These are phyloP conservation scores for Lagopus muta DNA, from an alignment of 2,113 vertebrate species.

Conservation along the genomic window DNA sequence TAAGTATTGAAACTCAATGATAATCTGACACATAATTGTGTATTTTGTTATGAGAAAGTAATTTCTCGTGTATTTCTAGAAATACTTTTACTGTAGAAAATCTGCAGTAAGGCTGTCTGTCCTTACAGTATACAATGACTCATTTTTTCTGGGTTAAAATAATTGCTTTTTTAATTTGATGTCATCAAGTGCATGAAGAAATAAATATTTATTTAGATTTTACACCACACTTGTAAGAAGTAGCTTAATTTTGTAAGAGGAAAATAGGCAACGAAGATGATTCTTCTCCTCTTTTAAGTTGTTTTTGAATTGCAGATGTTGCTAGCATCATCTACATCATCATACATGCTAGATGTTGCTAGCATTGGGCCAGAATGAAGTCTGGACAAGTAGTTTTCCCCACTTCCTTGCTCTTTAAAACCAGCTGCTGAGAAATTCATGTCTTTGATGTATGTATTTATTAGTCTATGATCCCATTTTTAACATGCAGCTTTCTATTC, in stretches of 20 bases:
- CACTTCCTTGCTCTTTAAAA: constrained; percentile 69
- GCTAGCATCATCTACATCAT: neutral
- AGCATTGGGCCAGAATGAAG: constrained; percentile 48
- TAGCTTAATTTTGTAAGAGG: constrained; percentile 55
- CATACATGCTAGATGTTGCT: neutral
- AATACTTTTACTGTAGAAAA: constrained; percentile 41
- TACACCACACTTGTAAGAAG: constrained; percentile 59
- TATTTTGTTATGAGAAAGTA: constrained; percentile 57
- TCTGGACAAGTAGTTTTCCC: constrained; percentile 59
- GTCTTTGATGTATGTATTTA: constrained; percentile 75
- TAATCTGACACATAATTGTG: constrained; percentile 12
- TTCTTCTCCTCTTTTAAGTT: constrained; percentile 45
- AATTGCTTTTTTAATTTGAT: constrained; percentile 48
- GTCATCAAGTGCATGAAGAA: constrained; percentile 57
- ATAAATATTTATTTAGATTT: constrained; percentile 55
- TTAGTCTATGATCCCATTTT: constrained; percentile 71
- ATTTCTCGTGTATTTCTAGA: constrained; percentile 58
- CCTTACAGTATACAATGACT: constrained; percentile 34
- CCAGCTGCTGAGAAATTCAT: constrained; percentile 72
- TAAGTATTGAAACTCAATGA: constrained; percentile 29
- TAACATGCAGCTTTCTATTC: constrained; percentile 75
- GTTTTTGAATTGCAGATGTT: constrained; percentile 48
- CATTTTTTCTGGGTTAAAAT: constrained; percentile 69
- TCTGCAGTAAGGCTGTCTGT: constrained; percentile 31
- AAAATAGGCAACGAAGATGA: constrained; percentile 40